Conservation (phyloP, 2,888 invertebrate species). For the Luperina testacea region DNA sequence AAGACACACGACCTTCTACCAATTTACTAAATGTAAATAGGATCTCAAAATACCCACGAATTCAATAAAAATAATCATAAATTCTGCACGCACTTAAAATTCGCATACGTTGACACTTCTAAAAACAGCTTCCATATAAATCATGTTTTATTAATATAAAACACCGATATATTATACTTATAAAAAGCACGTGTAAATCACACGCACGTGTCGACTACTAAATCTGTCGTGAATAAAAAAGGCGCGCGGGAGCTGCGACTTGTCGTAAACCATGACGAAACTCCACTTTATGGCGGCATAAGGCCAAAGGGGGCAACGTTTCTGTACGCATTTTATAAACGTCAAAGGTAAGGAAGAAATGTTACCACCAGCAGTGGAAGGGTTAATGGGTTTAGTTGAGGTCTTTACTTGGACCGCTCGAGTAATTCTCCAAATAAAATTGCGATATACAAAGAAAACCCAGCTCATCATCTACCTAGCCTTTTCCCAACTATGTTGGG, state of each 20-base stretch:
- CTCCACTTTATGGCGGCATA: conserved; percentile 83
- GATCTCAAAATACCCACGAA: background rate
- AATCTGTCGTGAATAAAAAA: conserved; percentile 78
- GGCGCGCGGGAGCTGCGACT: conserved; percentile 72
- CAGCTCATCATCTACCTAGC: too few relatives aligned
- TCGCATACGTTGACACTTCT: conserved; percentile 57
- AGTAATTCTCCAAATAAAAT: background rate
- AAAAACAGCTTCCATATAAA: conserved; percentile 53
- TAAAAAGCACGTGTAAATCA: conserved; percentile 72
- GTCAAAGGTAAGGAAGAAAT: conserved; percentile 75
- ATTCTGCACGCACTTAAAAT: conserved; percentile 58
- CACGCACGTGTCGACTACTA: conserved; percentile 76
- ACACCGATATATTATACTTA: conserved; percentile 67
- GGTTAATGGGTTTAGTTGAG: conserved; percentile 44
- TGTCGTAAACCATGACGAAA: conserved; percentile 82
- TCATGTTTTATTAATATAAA: conserved; percentile 67
- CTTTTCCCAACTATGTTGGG: too few relatives aligned
- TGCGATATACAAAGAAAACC: background rate
- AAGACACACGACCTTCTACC: background rate
- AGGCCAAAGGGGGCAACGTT: conserved; percentile 65
- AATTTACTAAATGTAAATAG: background rate
- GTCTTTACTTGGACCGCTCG: background rate
- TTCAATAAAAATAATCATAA: conserved; percentile 18
- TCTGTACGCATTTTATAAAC: conserved; percentile 81
- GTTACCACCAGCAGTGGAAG: conserved; percentile 49